phyloP scores from a whole-genome alignment of 2,113 vertebrate species.

The Philantomba maxwellii region DNA sequence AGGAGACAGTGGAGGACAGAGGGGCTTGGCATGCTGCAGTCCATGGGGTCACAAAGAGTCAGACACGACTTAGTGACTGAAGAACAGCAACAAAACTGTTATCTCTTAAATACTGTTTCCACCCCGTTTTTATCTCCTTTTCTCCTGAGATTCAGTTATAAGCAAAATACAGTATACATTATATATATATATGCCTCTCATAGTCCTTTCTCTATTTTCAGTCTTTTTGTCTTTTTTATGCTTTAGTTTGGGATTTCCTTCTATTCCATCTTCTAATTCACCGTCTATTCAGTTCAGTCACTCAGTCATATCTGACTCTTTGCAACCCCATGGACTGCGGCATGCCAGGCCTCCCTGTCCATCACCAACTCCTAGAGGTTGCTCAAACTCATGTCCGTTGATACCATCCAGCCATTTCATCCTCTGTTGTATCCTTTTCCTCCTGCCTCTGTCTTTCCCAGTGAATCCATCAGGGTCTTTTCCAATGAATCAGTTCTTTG shows the following conservation, averaged over 20 bases:
- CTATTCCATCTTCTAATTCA: background rate
- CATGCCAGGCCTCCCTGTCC: background rate
- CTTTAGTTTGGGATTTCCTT: background rate
- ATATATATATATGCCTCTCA: background rate
- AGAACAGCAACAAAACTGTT: background rate
- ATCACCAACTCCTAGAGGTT: background rate
- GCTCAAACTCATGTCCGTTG: background rate
- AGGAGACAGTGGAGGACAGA: background rate
- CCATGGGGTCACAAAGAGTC: background rate
- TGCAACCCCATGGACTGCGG: background rate
- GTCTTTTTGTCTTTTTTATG: background rate
- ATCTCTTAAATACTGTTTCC: background rate
- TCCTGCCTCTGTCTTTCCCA: background rate
- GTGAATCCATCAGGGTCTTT: background rate
- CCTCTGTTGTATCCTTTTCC: background rate
- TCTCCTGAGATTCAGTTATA: background rate
- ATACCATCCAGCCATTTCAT: background rate
- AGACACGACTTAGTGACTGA: background rate
- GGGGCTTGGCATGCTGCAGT: background rate
- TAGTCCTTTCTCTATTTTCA: background rate
- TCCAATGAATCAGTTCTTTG: background rate
- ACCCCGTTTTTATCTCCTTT: background rate
- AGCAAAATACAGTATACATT: background rate
- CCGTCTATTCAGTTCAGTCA: background rate
- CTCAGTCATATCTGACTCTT: background rate